Evolutionary conservation across 2,113 vertebrate genomes (phyloP), one percentile per base, ranked within the genome.

Genomic region (Caranx ignobilis): DNA sequence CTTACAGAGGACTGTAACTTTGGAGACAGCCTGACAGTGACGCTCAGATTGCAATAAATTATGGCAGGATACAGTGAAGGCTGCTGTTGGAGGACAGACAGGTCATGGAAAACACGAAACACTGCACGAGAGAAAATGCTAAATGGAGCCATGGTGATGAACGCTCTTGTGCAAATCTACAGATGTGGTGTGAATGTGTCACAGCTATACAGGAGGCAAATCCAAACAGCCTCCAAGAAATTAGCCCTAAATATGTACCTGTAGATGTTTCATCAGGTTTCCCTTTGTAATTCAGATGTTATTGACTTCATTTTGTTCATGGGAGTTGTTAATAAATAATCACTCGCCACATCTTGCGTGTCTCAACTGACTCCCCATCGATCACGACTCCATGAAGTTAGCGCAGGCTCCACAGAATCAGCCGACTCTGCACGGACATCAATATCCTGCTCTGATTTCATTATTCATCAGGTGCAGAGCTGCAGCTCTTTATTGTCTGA

Each of bases 401-500:
- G 11, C 21, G 8, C 37, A 34, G 32, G 16, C 52, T 77, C 43
- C 26, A 2, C 52, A 26, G 34, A 0, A 12, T 37, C 43, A 65
- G n/a, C 11, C 52, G 32, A 6, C 45, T 69, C 64, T 48, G 57
- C 55, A 37, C 56, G 32, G 39, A 62, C 55, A 18, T 41, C 43
- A 50, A 8, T 11, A 59, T 71, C 48, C 59, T 13, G 77, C 54
- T 50, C 41, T 67, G 73, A 41, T 26, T 82, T 67, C 61, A 77
- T 77, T 54, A 82, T 72, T 77, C n/a, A 54, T 77, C 80, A 45
- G 60, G 54, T 60, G 19, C 73, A 37, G 55, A 75, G 52, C 71
- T 41, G 0, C 37, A 13, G 6, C 34, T 66, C 68, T 72, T 54
- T 61, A 54, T 77, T 66, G 80, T 76, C 59, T 74, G 70, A 19